Evolutionary conservation across 2,888 invertebrate genomes (phyloP), one percentile per base, ranked within the genome.

Genomic region (Stenichneumon culpator): DNA sequence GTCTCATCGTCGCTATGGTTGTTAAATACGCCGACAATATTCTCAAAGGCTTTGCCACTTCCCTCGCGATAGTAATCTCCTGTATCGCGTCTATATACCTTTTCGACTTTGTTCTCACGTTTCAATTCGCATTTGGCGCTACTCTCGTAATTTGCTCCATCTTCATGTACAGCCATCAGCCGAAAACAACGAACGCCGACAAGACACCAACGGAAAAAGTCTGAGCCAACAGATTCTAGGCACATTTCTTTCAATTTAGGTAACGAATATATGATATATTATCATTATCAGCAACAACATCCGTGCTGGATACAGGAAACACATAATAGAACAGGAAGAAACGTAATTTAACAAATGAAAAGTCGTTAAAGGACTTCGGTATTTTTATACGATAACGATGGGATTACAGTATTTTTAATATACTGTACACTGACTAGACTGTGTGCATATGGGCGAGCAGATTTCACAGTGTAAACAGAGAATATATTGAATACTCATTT

Each of bases 21-120:
- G 99, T 99, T 39, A 99, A 99, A 95, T 99, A 99, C 94, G 99
- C 99, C 0, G 99, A 99, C 94, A 99, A 99, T 94, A 99, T 99
- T 92, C 95, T 99, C 6, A 99, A 98, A 95, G 99, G 99, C 28
- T 99, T 99, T 93, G 99, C 99, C 60, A 99, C 99, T 0, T 99
- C 99, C 0, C 96, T 99, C 77, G 99, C 99, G 6, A 99, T 99
- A 88, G 96, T 99, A 65, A 96, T 99, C 88, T 98, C 99, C 0
- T 99, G 99, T 92, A 94, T 99, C 73, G 98, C 97, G 1, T 99
- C 99, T 0, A 97, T 99, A 86, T 98, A 98, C 93, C 95, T 99
- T 88, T 99, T 99, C 92, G 95, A 97, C 90, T 99, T 99, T 93
- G 95, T 97, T 86, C 95, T 99, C 73, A 98, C 98, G 1, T 84